Evolutionary conservation across 2,888 invertebrate genomes (phyloP).

Genomic region (Plebejus melissa): DNA sequence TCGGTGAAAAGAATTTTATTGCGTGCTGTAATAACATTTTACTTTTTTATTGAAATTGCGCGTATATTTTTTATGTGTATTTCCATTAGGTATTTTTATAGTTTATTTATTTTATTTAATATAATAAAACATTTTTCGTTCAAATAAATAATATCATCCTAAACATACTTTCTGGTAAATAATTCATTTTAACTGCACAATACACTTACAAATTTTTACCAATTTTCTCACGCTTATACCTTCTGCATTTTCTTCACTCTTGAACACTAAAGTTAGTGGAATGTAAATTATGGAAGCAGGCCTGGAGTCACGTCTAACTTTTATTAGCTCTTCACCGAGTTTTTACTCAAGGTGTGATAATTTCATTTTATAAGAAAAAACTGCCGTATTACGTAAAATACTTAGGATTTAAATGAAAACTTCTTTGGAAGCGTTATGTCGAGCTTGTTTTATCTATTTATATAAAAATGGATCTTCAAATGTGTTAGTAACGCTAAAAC

Average conservation of each 20-base stretch:
- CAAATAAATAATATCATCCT: no score
- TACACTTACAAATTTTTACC: background rate
- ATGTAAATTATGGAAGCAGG: slow-evolving; percentile 43
- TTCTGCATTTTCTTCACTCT: background rate
- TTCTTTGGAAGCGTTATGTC: background rate
- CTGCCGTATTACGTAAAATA: background rate
- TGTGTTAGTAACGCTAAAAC: no score
- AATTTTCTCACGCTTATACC: background rate
- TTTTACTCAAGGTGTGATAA: slow-evolving; percentile 35
- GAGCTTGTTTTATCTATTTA: background rate
- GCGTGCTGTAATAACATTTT: slow-evolving; percentile 15
- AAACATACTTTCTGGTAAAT: no score
- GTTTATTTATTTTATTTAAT: background rate
- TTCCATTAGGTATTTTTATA: background rate
- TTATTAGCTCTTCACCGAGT: slow-evolving; percentile 48
- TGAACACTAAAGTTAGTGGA: slow-evolving; percentile 40
- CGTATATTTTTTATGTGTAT: background rate
- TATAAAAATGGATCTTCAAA: no score
- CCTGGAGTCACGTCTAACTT: slow-evolving; percentile 48
- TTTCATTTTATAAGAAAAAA: background rate
- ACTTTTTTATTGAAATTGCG: slow-evolving; percentile 5
- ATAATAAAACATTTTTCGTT: background rate
- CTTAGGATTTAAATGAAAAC: background rate
- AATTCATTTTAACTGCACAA: no score
- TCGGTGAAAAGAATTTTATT: slow-evolving; percentile 2